Evolutionary conservation across 2,888 invertebrate genomes (phyloP).

Genomic region (Neoscelio sp.): DNA sequence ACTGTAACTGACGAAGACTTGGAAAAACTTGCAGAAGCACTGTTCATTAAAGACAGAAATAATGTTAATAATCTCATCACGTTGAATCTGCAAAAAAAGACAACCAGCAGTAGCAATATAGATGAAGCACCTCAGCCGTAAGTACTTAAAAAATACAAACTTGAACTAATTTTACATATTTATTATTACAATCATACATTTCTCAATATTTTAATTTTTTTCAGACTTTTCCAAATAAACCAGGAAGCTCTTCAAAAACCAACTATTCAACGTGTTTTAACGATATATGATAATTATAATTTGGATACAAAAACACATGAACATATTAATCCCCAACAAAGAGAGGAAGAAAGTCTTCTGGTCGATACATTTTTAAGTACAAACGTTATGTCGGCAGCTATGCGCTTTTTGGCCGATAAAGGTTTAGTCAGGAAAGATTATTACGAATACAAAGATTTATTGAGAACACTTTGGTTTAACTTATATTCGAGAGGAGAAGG

Average conservation of each 20-base stretch:
- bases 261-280: conserved; percentile 88
- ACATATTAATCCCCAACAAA: conserved; percentile 87
- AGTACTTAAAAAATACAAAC: conserved; percentile 82
- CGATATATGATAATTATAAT: conserved; percentile 94
- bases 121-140: conserved; percentile 92
- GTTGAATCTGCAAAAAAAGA: conserved; percentile 90
- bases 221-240: conserved; percentile 88
- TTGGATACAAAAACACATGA: conserved; percentile 90
- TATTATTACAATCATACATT: background rate
- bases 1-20: conserved; percentile 87
- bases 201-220: conserved; percentile 54
- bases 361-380: conserved; percentile 84
- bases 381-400: conserved; percentile 83
- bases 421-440: conserved; percentile 79
- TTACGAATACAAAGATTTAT: conserved; percentile 88
- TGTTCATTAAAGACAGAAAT: conserved; percentile 89
- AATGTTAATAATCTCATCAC: conserved; percentile 89
- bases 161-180: too few species aligned
- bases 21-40: conserved; percentile 88
- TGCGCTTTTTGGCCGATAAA: conserved; percentile 84
- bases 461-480: conserved; percentile 91
- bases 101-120: conserved; percentile 87
- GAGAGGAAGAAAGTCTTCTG: conserved; percentile 78
- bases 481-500: conserved; percentile 91
- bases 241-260: conserved; percentile 87